Base-by-base conservation (phyloP, 2,888 invertebrate genomes). In the Sarcophaga carnaria region DNA sequence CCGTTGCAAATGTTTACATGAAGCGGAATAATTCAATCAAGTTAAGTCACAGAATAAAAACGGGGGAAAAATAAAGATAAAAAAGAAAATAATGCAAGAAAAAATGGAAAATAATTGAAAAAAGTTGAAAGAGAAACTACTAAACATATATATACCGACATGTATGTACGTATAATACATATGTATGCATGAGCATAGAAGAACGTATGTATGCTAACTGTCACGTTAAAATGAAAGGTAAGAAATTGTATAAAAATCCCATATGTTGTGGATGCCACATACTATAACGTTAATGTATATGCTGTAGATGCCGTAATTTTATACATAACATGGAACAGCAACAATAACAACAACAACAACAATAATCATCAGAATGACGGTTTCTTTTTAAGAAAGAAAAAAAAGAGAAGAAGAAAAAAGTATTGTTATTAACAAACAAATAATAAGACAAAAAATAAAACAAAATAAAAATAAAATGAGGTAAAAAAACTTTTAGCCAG, bases 11-110 rank as follows among this genome's bases (percentile, higher is more conserved):
- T 75, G 78, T 70, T 78, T 75, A 74, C 85, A 81, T 85, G 78
- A 85, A 78, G 81, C 77, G 81, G 76, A 78, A 81, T 81, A 81
- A 78, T 85, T 85, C 78, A 85, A 81, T 85, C 85, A 81, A 72
- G 72, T 80, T 78, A 74, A 77, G 82, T 83, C 82, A 82, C 77
- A 82, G 25, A 76, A 76, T 49, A 63, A 82, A 72, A 69, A 59
- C 20, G 25, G 25, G 25, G 2, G n/a, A 17, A 69, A 77, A 49
- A 66, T 5, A 27, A 54, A 10, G 8, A 64, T 22, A 17, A 67
- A 17, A 37, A 27, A 37, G 22, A 74, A 69, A 62, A 67, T 27
- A 71, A 3, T 37, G 70, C 47, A 79, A 71, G 45, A 17, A 60
- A 22, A 60, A 45, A 47, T 25, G 25, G 25, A 64, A 64, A 64